Evolutionary conservation across 2,113 vertebrate genomes (phyloP).

Genomic region (Platysternon megacephalum): DNA sequence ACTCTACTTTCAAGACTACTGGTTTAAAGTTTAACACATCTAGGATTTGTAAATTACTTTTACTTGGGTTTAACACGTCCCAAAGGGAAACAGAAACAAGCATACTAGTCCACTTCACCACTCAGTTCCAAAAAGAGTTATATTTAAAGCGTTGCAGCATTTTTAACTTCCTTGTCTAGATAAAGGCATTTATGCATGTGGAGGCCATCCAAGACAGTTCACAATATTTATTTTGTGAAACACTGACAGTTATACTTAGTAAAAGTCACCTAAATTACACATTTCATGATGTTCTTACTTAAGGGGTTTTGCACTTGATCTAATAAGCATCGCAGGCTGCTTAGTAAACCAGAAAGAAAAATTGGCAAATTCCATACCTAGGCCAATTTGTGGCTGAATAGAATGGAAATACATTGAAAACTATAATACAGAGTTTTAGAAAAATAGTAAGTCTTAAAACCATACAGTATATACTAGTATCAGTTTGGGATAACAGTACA

Average conservation of each 20-base stretch:
- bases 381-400: background rate
- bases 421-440: background rate
- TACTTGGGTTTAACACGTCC: background rate
- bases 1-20: background rate
- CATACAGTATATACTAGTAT: background rate
- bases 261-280: background rate
- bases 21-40: conserved; percentile 19
- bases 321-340: background rate
- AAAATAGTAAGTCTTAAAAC: background rate
- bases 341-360: background rate
- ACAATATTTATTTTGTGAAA: background rate
- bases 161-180: background rate
- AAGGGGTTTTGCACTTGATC: background rate
- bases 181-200: background rate
- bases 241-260: background rate
- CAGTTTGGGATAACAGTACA: background rate
- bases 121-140: background rate
- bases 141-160: conserved; percentile 14
- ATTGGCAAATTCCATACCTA: background rate
- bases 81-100: conserved; percentile 1
- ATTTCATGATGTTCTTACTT: background rate
- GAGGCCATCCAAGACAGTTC: background rate
- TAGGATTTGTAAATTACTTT: conserved; percentile 25
- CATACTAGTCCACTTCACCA: background rate
- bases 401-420: background rate